Conservation (phyloP, 92 coral and sea anemone species). For the Umimayanthus chanpuru region DNA sequence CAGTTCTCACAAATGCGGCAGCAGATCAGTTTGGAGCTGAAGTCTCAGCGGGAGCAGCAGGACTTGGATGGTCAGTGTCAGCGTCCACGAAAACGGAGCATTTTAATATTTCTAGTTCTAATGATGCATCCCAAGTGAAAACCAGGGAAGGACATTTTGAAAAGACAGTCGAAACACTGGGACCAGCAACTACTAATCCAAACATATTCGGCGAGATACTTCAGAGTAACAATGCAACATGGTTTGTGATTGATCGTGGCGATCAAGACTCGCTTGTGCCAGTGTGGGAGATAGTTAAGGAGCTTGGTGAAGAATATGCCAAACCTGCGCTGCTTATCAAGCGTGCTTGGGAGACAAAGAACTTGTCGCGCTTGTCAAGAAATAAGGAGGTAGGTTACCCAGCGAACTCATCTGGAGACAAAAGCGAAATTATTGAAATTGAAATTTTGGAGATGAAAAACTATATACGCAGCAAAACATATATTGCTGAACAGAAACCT, state of each 20-base stretch:
- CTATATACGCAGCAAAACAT: background rate
- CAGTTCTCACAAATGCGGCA: background rate
- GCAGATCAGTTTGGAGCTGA: conserved; percentile 23
- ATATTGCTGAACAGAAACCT: background rate
- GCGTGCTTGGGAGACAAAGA: background rate
- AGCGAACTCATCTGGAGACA: background rate
- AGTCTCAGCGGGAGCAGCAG: conserved; percentile 1
- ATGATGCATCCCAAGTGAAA: background rate
- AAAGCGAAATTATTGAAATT: background rate
- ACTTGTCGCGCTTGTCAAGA: background rate
- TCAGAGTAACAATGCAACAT: conserved; percentile 28
- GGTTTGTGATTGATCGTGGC: conserved; percentile 37
- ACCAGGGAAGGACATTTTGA: conserved; percentile 2
- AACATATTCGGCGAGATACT: conserved; percentile 6
- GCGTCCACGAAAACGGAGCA: background rate
- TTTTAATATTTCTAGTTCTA: background rate
- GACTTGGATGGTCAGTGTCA: background rate
- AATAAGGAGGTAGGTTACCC: background rate
- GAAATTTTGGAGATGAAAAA: conserved; percentile 20
- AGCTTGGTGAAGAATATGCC: conserved; percentile 16
- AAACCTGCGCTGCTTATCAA: conserved; percentile 2
- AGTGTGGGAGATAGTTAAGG: conserved; percentile 22
- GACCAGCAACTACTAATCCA: conserved; percentile 23
- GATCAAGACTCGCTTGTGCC: conserved; percentile 10
- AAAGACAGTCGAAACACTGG: conserved; percentile 25